Evolutionary conservation across 2,888 invertebrate genomes (phyloP), one percentile per base, ranked within the genome.

Genomic region (Drosophila leonis): DNA sequence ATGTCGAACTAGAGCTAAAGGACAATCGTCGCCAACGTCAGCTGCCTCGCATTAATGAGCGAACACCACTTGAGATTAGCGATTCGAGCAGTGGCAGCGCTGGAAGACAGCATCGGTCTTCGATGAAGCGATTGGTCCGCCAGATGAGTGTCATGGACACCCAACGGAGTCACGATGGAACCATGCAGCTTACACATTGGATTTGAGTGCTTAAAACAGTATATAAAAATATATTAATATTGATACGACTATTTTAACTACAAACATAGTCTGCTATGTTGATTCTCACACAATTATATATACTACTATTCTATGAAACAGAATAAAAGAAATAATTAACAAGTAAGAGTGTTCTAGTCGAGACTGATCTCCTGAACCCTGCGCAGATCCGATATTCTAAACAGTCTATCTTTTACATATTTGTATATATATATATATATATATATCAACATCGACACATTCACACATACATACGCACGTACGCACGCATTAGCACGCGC

Each of bases 101-200:
- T 5, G 75, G 33, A 24, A 85, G 92, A 24, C 86, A 85, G 41
- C 87, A 91, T 68, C 78, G 95, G 62, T 93, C 94, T 33, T 96
- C 96, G 0, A 95, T 96, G 94, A 95, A 95, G 46, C 95, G 95
- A 85, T 93, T 98, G 39, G 96, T 96, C 12, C 95, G 97, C 10
- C 97, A 97, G 92, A 94, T 95, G 61, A 97, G 97, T 92, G 94
- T 95, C 13, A 95, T 97, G 94, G 97, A 97, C 85, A 97, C 97
- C 1, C 97, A 97, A 74, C 94, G 96, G 69, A 95, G 96, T 82
- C 94, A 95, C 2, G 96, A 97, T 88, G 97, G 97, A 15, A 95
- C 95, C 57, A 96, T 97, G 92, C 97, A 96, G 92, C 95, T 97
- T 94, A 97, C 97, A 0, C 97, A 97, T 92, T 97, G 97, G 97